These are phyloP conservation scores for Porites evermanni DNA, from an alignment of 92 coral and sea anemone species.

Conservation along the genomic window DNA sequence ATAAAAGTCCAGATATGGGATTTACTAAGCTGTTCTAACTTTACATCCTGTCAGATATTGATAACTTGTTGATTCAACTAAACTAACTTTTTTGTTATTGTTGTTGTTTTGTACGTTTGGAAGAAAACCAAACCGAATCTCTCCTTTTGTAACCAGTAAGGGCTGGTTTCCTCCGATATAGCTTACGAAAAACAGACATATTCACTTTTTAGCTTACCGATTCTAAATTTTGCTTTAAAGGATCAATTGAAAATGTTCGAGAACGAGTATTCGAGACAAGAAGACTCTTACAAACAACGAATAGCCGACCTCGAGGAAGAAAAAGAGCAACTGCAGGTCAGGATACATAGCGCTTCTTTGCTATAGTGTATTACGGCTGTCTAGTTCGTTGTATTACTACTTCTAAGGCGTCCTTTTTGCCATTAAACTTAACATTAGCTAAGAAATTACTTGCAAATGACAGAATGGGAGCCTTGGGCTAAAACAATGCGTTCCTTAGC, in stretches of 20 bases:
- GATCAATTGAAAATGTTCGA: conserved; percentile 83
- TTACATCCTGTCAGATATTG: too few species aligned
- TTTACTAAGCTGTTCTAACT: background rate
- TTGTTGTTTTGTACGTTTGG: background rate
- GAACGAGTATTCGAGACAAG: conserved; percentile 92
- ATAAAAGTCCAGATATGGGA: background rate
- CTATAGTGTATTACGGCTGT: too few species aligned
- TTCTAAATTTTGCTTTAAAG: conserved; percentile 30
- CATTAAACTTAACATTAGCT: too few species aligned
- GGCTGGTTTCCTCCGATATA: background rate
- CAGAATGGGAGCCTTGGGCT: too few species aligned
- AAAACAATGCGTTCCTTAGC: too few species aligned
- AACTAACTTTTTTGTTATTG: too few species aligned
- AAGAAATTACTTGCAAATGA: too few species aligned
- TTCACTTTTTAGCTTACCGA: background rate
- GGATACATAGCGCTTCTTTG: background rate
- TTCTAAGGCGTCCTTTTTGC: too few species aligned
- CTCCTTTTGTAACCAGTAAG: background rate
- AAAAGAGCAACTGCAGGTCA: conserved; percentile 96
- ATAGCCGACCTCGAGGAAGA: conserved; percentile 97
- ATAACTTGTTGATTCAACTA: too few species aligned
- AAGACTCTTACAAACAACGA: conserved; percentile 87
- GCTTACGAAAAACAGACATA: background rate
- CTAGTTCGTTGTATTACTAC: too few species aligned
- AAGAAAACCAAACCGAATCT: background rate